Conservation (phyloP, 2,113 vertebrate genomes). For the Rousettus leschenaultii region DNA sequence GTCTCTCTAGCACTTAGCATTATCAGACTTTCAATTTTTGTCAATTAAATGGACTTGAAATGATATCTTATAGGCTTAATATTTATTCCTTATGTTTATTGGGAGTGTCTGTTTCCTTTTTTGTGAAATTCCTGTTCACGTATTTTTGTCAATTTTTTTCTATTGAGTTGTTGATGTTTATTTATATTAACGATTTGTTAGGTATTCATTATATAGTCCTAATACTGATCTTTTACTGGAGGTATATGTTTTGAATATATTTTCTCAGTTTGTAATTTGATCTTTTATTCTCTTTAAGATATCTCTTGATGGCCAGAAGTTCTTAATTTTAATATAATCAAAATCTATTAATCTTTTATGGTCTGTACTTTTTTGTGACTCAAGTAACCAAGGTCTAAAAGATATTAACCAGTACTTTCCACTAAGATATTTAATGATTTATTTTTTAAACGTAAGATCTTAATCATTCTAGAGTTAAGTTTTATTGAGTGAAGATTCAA, state of each 20-base stretch:
- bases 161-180: background rate
- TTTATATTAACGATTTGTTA: background rate
- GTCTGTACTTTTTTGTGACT: background rate
- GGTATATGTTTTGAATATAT: background rate
- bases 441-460: background rate
- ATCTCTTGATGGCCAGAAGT: background rate
- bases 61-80: background rate
- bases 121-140: background rate
- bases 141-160: background rate
- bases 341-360: background rate
- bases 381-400: background rate
- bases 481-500: background rate
- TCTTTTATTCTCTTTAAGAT: background rate
- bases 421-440: background rate
- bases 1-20: background rate
- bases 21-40: background rate
- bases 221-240: slow-evolving; percentile 1
- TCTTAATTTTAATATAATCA: slow-evolving; percentile 19
- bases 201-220: background rate
- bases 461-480: background rate
- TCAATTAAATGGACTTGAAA: background rate
- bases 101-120: background rate
- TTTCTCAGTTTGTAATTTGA: background rate
- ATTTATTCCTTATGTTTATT: background rate
- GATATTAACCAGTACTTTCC: background rate